Percentiles rank a stretch among this genome's conserved stretches.
Evolutionary conservation across 2,113 vertebrate species (phyloP).

Genomic region (Leptobrachium leishanense): DNA sequence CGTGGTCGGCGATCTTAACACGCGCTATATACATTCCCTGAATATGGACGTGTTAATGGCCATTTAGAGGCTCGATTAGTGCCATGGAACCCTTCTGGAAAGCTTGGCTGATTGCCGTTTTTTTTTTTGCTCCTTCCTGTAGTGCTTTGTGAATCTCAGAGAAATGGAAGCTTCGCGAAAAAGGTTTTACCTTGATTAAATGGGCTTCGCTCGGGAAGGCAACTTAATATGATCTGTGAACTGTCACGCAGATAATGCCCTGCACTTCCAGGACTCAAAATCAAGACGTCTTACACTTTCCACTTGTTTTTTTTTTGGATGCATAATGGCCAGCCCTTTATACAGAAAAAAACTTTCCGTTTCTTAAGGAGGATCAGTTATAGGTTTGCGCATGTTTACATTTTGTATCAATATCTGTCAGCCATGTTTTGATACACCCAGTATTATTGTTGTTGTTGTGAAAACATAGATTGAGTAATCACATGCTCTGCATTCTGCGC

Average conservation of each 20-base stretch:
- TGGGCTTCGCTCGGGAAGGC: constrained; percentile 20
- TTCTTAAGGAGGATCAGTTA: too few species aligned
- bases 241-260: background rate
- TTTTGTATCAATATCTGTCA: too few species aligned
- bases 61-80: constrained; percentile 40
- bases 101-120: constrained; percentile 36
- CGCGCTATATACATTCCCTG: constrained; percentile 19
- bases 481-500: too few species aligned
- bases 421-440: too few species aligned
- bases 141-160: constrained; percentile 10
- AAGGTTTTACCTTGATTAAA: constrained; percentile 44
- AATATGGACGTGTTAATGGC: constrained; percentile 45
- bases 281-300: constrained; percentile 17
- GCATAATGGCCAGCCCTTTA: too few species aligned
- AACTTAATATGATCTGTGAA: constrained; percentile 29
- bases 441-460: too few species aligned
- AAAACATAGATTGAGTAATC: too few species aligned
- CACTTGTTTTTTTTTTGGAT: too few species aligned
- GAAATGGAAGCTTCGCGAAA: constrained; percentile 18
- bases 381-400: too few species aligned
- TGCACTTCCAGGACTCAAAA: constrained; percentile 22
- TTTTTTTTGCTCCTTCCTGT: background rate
- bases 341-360: too few species aligned
- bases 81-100: constrained; percentile 36
- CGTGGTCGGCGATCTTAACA: constrained; percentile 19